These are phyloP conservation scores for Teleiodes luculella DNA, from an alignment of 2,888 invertebrate genomes.

Conservation along the genomic window DNA sequence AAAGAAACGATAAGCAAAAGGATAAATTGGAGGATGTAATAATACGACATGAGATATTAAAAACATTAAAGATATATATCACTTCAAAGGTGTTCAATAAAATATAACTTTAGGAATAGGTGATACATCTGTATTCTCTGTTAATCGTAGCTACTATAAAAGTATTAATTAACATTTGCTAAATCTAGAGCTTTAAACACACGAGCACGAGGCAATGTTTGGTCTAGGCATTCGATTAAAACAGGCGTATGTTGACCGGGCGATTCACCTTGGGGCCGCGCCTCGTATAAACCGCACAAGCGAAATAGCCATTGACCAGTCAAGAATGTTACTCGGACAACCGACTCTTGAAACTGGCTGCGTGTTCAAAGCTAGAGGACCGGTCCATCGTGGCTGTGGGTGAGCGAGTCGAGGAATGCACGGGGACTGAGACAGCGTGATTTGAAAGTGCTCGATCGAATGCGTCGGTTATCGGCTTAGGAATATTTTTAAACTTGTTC, in stretches of 20 bases:
- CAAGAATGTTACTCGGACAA: constrained; percentile 38
- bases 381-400: constrained; percentile 75
- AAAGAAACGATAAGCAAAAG: too few species aligned
- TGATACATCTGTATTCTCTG: too few species aligned
- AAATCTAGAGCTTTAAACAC: constrained; percentile 25
- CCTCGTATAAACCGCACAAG: constrained; percentile 59
- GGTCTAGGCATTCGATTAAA: constrained; percentile 67
- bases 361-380: constrained; percentile 62
- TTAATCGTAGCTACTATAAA: too few species aligned
- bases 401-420: constrained; percentile 77
- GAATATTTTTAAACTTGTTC: constrained; percentile 38
- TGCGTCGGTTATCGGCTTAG: constrained; percentile 52
- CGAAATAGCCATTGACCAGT: constrained; percentile 39
- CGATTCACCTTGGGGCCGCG: constrained; percentile 73
- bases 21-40: background rate
- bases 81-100: background rate
- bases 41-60: background rate
- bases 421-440: constrained; percentile 59
- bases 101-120: background rate
- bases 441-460: constrained; percentile 67
- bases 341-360: constrained; percentile 50
- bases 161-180: too few species aligned
- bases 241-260: constrained; percentile 70
- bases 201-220: constrained; percentile 65
- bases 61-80: background rate